Base-by-base conservation (phyloP, 2,113 vertebrate species). In the Apaloderma vittatum region DNA sequence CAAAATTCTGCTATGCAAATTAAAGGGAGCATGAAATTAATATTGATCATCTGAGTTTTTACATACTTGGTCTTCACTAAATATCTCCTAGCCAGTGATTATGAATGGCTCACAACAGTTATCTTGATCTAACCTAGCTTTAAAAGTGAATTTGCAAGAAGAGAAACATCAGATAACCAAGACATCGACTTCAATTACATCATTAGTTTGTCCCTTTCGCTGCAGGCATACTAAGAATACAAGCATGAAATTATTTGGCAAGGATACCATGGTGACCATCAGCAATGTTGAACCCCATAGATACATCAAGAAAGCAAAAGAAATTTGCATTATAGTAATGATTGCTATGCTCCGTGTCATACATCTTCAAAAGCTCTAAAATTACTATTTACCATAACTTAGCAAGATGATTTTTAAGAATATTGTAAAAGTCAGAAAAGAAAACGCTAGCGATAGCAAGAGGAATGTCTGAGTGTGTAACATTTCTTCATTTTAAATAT, bases 211-310 rank as follows among this genome's bases (percentile, higher is more conserved):
- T 54, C 21, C 22, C 32, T 46, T 11, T 62, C 29, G 51, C 43
- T 18, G 2, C 3, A 68, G 12, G 5, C 62, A 78, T 17, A 29
- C 26, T 70, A 71, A 75, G 22, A 62, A 68, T 1, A 1, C 7
- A 11, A 78, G 16, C 0, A 1, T 23, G n/a, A 58, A 74, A 85
- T 81, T 54, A 49, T 36, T 66, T 84, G 40, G 7, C 43, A 78
- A 49, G 22, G 43, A 7, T 52, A 71, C 19, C 32, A n/a, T 11
- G 22, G 55, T 92, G 22, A 77, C 14, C 46, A 51, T 37, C 27
- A 90, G 57, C 48, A 71, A 71, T 1, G 7, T 2, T 49, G 48
- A 88, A n/a, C 3, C 3, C 8, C 29, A 46, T 0, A 10, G 18
- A 46, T 4, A 66, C 23, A 32, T 67, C 43, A 67, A 54, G 46